Evolutionary conservation across 1,140 invertebrate genomes (phyloP).

Genomic region (Drosophila sturtevanti): DNA sequence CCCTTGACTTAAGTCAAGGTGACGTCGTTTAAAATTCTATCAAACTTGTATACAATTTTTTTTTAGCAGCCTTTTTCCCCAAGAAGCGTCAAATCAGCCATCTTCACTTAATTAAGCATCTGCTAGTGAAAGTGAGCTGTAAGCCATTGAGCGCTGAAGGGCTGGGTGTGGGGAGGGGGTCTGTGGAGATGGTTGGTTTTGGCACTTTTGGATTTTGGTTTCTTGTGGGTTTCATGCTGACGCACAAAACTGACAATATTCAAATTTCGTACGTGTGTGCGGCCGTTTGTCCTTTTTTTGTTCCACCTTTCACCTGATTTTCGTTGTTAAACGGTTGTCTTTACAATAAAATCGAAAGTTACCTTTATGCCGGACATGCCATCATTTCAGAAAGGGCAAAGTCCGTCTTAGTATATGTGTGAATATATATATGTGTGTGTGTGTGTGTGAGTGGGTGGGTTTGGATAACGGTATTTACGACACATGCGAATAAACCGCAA

Average conservation of each 20-base stretch:
- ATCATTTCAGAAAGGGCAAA: slow-evolving; percentile 7
- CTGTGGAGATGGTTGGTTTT: neutral
- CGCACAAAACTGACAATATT: slow-evolving; percentile 53
- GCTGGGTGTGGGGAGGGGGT: neutral
- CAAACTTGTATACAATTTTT: slow-evolving; percentile 34
- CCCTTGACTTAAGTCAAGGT: slow-evolving; percentile 14
- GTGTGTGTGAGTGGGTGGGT: slow-evolving; percentile 8
- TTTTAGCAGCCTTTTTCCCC: slow-evolving; percentile 23
- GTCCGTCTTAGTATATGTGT: neutral
- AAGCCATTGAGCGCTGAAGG: neutral
- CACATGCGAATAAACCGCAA: slow-evolving; percentile 30
- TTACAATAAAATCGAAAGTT: slow-evolving; percentile 53
- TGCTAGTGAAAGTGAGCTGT: slow-evolving; percentile 1
- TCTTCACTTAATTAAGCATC: slow-evolving; percentile 42
- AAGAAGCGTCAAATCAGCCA: slow-evolving; percentile 34
- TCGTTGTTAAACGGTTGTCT: slow-evolving; percentile 42
- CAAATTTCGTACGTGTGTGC: slow-evolving; percentile 59
- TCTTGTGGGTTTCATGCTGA: slow-evolving; percentile 44
- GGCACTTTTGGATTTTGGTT: slow-evolving; percentile 21
- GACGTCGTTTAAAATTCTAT: slow-evolving; percentile 55
- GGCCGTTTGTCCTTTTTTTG: slow-evolving; percentile 24
- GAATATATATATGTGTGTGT: neutral
- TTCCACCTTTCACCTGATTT: slow-evolving; percentile 31
- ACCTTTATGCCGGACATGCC: slow-evolving; percentile 28
- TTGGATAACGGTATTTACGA: slow-evolving; percentile 60